Conservation (phyloP, 2,113 vertebrate genomes). For the Mastomys coucha region DNA sequence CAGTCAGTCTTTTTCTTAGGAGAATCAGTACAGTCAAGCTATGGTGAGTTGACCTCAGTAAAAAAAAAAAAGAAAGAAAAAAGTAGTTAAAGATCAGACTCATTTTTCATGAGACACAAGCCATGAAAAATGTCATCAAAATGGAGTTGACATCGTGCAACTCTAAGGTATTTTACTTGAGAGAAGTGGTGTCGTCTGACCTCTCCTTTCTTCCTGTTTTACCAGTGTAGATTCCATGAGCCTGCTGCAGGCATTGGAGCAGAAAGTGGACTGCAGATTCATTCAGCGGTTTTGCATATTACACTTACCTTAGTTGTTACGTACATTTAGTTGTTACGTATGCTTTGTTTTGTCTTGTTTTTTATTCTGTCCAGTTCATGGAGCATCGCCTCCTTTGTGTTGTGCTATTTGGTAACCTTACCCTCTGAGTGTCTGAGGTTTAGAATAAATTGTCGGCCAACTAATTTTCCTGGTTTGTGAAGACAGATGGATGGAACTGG, state of each 20-base stretch:
- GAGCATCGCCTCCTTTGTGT: neutral
- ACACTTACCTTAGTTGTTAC: neutral
- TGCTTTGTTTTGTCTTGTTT: neutral
- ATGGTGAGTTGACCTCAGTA: constrained; percentile 38
- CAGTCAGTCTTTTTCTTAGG: constrained; percentile 52
- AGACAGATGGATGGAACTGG: neutral
- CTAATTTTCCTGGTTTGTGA: constrained; percentile 2
- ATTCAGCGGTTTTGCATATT: neutral
- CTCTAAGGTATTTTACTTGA: constrained; percentile 67
- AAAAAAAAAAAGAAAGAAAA: constrained; percentile 68
- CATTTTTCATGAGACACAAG: constrained; percentile 74
- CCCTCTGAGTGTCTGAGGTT: constrained; percentile 37
- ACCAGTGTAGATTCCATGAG: constrained; percentile 1
- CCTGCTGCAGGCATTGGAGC: neutral
- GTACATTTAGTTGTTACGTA: no score
- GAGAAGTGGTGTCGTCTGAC: constrained; percentile 1
- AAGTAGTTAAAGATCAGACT: constrained; percentile 73
- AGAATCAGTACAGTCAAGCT: constrained; percentile 63
- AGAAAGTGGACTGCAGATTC: constrained; percentile 36
- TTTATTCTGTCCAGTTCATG: neutral
- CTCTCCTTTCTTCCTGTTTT: constrained; percentile 37
- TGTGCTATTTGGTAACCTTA: neutral
- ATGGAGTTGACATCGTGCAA: constrained; percentile 49
- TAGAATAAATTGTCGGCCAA: neutral
- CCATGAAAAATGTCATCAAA: constrained; percentile 70